Percentiles rank a stretch among this genome's conserved stretches.
Conservation (phyloP, 2,888 invertebrate genomes). For the Sminthurinus aureus region DNA sequence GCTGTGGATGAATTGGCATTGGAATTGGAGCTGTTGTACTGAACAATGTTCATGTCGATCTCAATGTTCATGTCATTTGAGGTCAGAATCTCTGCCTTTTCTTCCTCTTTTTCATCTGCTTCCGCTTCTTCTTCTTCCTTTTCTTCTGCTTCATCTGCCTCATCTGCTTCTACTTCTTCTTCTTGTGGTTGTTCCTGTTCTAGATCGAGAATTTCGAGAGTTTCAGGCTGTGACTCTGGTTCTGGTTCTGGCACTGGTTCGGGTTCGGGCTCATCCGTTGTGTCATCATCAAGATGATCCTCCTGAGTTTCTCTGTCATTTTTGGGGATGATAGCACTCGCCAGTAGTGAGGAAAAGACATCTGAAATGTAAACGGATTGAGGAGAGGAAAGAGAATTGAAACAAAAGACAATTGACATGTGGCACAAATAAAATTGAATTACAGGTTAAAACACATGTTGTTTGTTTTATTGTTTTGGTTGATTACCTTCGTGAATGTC, state of each 20-base stretch:
- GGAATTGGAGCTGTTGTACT: too few relatives aligned
- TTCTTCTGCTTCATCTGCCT: not conserved
- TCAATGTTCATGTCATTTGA: too few relatives aligned
- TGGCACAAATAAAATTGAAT: too few relatives aligned
- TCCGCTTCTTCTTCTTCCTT: not conserved
- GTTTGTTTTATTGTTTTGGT: too few relatives aligned
- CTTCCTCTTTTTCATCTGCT: not conserved
- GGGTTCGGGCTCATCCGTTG: too few relatives aligned
- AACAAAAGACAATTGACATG: too few relatives aligned
- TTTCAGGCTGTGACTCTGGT: not conserved
- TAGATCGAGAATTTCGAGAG: not conserved
- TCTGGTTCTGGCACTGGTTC: too few relatives aligned
- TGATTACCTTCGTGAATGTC: not conserved
- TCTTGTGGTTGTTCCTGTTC: not conserved
- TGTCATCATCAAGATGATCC: not conserved
- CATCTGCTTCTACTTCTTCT: not conserved
- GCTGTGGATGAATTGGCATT: too few relatives aligned
- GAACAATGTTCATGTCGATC: too few relatives aligned
- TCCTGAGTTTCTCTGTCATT: not conserved
- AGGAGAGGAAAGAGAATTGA: too few relatives aligned
- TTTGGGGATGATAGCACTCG: not conserved
- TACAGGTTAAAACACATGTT: too few relatives aligned
- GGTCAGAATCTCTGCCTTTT: too few relatives aligned
- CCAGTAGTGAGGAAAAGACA: not conserved
- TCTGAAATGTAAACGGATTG: not conserved